Evolutionary conservation across 2,888 invertebrate species (phyloP).

Genomic region (Maniola hyperantus): DNA sequence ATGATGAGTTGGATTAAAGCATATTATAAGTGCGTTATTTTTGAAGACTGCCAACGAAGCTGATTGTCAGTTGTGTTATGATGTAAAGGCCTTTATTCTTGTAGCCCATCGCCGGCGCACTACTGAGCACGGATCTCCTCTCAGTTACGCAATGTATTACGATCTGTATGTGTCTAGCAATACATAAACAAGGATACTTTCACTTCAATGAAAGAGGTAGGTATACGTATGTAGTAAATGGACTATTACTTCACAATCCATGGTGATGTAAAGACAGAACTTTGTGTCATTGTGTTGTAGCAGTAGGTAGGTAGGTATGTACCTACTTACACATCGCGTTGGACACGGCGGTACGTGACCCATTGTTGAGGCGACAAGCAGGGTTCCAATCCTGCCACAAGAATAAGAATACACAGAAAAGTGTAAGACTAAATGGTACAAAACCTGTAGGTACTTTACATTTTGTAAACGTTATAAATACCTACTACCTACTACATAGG

Average conservation of each 20-base stretch:
- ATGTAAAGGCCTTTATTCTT: too few species aligned
- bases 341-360: conserved; percentile 58
- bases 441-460: background rate
- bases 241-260: background rate
- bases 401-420: background rate
- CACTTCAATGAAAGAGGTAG: background rate
- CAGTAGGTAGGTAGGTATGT: too few species aligned
- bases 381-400: background rate
- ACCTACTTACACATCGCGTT: conserved; percentile 55
- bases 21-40: too few species aligned
- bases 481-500: too few species aligned
- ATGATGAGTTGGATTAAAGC: too few species aligned
- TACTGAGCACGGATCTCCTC: too few species aligned
- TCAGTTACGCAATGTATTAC: too few species aligned
- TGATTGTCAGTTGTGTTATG: too few species aligned
- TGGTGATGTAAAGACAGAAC: background rate
- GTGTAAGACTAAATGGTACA: background rate
- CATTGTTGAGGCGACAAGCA: conserved; percentile 36
- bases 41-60: too few species aligned
- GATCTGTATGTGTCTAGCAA: too few species aligned
- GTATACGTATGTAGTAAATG: background rate
- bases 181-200: background rate
- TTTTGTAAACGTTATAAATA: too few species aligned
- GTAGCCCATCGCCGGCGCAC: too few species aligned
- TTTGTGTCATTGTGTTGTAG: conserved; percentile 33